These are phyloP conservation scores for Noctua pronuba DNA, from an alignment of 2,888 invertebrate species.

Conservation along the genomic window DNA sequence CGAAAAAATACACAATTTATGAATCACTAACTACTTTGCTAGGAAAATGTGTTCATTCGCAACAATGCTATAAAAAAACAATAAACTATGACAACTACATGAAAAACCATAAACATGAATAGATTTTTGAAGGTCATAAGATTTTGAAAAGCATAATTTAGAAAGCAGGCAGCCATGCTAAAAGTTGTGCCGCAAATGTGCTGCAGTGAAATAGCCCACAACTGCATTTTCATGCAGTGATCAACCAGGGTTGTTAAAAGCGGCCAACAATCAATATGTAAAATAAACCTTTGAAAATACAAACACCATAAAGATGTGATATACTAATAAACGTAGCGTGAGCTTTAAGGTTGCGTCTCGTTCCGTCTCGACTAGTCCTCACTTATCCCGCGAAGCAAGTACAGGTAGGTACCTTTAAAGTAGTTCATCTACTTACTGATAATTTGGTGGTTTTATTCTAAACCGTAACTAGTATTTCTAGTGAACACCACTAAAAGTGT, in stretches of 20 bases:
- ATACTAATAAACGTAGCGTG: too few species aligned
- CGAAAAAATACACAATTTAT: not conserved
- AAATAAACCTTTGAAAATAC: too few species aligned
- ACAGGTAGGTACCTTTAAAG: too few species aligned
- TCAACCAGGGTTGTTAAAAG: not conserved
- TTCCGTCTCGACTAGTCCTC: too few species aligned
- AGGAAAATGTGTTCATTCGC: not conserved
- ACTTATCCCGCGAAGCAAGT: too few species aligned
- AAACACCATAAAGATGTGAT: too few species aligned
- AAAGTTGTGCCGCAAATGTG: not conserved
- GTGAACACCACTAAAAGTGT: too few species aligned
- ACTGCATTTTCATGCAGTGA: not conserved
- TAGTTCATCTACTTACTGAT: too few species aligned
- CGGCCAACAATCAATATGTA: not conserved
- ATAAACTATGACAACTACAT: not conserved
- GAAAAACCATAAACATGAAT: not conserved
- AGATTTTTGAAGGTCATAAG: not conserved
- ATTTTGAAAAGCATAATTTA: not conserved
- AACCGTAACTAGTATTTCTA: too few species aligned
- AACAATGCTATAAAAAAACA: not conserved
- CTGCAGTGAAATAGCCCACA: not conserved
- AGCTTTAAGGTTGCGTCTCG: too few species aligned
- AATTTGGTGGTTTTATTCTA: too few species aligned
- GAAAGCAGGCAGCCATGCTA: conserved; percentile 6
- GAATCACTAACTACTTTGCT: conserved; percentile 3